Conservation (phyloP, 1,140 invertebrate species). For the Bradysia coprophila region DNA sequence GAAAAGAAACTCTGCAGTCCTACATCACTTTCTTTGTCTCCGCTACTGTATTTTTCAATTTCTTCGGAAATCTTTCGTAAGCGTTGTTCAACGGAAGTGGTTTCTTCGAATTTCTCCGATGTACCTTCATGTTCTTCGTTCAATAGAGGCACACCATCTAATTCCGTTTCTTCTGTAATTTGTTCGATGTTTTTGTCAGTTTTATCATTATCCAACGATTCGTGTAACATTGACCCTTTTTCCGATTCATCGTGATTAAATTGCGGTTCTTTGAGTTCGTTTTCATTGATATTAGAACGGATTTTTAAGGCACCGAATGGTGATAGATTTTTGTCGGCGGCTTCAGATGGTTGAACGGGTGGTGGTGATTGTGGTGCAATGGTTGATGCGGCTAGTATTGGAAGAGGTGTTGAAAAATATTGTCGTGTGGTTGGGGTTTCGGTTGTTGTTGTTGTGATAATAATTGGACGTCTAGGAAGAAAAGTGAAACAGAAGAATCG, state of each 20-base stretch:
- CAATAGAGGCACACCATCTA: not conserved
- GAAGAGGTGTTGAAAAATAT: constrained; percentile 14
- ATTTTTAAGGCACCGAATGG: not conserved
- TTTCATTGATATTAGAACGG: not conserved
- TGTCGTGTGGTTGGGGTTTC: not conserved
- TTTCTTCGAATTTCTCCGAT: constrained; percentile 8
- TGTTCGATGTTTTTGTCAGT: not conserved
- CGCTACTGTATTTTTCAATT: constrained; percentile 17
- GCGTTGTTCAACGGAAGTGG: constrained; percentile 19
- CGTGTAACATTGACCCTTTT: too few relatives aligned
- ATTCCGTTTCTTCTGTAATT: not conserved
- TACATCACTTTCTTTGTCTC: constrained; percentile 8
- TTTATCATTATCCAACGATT: not conserved
- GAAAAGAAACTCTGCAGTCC: constrained; percentile 20
- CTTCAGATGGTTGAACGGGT: not conserved
- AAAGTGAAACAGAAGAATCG: not conserved
- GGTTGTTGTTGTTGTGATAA: not conserved
- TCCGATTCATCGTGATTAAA: not conserved
- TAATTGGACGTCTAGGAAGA: not conserved
- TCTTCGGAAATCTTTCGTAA: constrained; percentile 22
- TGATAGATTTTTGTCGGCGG: not conserved
- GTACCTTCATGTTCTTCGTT: not conserved
- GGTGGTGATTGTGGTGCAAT: not conserved
- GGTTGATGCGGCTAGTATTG: constrained; percentile 6
- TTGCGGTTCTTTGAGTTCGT: too few relatives aligned